A percentile compares a stretch with the other conserved stretches of the same genome.
phyloP scores from a whole-genome alignment of 2,888 invertebrate species.

The Hypomecis punctinalis region DNA sequence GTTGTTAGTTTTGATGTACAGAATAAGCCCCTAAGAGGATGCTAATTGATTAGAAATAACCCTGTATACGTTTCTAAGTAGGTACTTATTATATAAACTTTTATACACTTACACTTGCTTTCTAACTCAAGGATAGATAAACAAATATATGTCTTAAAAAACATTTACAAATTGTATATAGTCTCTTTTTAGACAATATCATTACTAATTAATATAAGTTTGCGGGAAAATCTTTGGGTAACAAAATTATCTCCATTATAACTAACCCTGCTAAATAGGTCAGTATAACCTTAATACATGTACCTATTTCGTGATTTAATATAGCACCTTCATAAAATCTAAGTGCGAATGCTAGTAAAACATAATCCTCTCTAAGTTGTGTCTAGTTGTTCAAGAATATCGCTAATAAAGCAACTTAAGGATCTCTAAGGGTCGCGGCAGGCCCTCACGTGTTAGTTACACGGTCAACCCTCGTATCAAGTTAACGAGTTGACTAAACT shows the following conservation, averaged over 20 bases:
- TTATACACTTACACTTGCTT: too few relatives aligned
- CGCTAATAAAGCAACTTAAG: slow-evolving; percentile 23
- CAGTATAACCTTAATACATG: not conserved
- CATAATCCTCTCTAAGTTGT: slow-evolving; percentile 22
- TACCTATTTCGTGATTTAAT: slow-evolving; percentile 14
- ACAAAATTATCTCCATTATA: not conserved
- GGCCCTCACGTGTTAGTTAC: slow-evolving; percentile 12
- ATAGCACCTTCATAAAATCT: slow-evolving; percentile 25
- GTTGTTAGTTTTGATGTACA: too few relatives aligned
- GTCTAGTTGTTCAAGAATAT: slow-evolving; percentile 26
- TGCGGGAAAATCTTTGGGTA: too few relatives aligned
- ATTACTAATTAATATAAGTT: too few relatives aligned
- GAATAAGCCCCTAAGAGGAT: too few relatives aligned
- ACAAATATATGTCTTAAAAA: too few relatives aligned
- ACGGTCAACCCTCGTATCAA: slow-evolving; percentile 11
- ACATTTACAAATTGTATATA: too few relatives aligned
- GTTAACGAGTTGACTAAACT: slow-evolving; percentile 12
- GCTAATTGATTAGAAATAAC: too few relatives aligned
- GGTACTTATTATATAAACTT: too few relatives aligned
- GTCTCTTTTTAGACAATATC: too few relatives aligned
- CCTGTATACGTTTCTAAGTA: too few relatives aligned
- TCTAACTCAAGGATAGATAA: too few relatives aligned
- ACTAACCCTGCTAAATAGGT: not conserved
- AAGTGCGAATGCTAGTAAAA: slow-evolving; percentile 20
- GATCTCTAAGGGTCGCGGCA: slow-evolving; percentile 15